These are phyloP conservation scores for Bombus waltoni DNA, from an alignment of 1,140 invertebrate species.

Conservation along the genomic window DNA sequence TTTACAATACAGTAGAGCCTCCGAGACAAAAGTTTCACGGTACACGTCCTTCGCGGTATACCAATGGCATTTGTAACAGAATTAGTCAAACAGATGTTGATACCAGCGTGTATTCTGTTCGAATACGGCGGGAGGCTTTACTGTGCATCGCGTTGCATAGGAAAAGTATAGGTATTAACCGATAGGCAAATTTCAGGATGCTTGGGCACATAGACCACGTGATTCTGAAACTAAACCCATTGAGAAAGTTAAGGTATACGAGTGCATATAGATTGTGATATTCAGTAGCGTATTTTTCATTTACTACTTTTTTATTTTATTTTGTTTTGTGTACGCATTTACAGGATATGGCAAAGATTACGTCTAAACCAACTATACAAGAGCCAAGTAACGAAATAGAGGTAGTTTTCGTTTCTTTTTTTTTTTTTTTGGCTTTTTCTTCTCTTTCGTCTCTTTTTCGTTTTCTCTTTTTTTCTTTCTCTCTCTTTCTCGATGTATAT, in stretches of 20 bases:
- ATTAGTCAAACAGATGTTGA: too few relatives aligned
- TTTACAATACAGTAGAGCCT: neutral
- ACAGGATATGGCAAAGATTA: neutral
- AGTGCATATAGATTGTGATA: neutral
- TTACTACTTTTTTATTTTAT: neutral
- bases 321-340: neutral
- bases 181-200: constrained; percentile 24
- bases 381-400: constrained; percentile 26
- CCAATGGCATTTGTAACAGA: too few relatives aligned
- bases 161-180: neutral
- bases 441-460: neutral
- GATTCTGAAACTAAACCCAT: constrained; percentile 37
- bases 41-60: too few relatives aligned
- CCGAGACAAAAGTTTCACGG: neutral
- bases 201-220: constrained; percentile 28
- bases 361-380: neutral
- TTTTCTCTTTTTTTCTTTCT: neutral
- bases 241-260: constrained; percentile 18
- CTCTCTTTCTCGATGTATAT: neutral
- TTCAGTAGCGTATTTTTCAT: accelerated
- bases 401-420: neutral
- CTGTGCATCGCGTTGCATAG: neutral
- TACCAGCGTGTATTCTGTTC: too few relatives aligned
- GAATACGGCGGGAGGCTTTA: neutral
- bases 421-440: neutral